Percentiles rank a stretch among this genome's conserved stretches.
Conservation (phyloP, 2,797 vertebrate genomes). For the Carapus acus region DNA sequence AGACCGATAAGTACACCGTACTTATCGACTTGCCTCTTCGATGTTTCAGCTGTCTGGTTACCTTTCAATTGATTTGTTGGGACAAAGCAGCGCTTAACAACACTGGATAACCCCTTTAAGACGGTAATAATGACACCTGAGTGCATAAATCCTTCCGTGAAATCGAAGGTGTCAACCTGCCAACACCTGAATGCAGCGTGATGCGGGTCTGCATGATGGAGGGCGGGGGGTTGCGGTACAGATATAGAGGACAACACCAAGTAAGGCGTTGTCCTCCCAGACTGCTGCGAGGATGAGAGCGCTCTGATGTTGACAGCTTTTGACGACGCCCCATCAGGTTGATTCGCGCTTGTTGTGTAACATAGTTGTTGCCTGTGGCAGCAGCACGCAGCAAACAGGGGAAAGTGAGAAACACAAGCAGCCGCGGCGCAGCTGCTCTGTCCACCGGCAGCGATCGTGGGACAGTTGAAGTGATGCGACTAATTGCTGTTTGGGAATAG, state of each 20-base stretch:
- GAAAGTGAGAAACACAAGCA: constrained; percentile 23
- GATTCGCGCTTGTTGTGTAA: too few species aligned
- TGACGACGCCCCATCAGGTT: too few species aligned
- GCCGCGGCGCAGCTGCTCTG: not conserved
- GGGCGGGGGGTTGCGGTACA: too few species aligned
- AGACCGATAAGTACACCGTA: constrained; percentile 35
- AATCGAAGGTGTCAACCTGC: too few species aligned
- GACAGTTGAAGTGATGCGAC: constrained; percentile 44
- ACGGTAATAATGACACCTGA: too few species aligned
- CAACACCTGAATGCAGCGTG: too few species aligned
- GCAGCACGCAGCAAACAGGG: constrained; percentile 10
- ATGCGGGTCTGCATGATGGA: too few species aligned
- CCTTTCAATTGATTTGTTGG: constrained; percentile 40
- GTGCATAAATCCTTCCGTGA: too few species aligned
- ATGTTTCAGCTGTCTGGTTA: constrained; percentile 30
- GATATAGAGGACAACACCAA: too few species aligned
- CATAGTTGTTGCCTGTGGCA: constrained; percentile 8
- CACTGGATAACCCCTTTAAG: too few species aligned
- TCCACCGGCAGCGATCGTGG: not conserved
- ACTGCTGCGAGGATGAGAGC: too few species aligned
- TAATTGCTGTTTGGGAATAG: constrained; percentile 26
- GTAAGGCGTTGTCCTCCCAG: too few species aligned
- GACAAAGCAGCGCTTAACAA: constrained; percentile 8
- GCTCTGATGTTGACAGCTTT: not conserved
- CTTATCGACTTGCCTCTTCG: constrained; percentile 23